These are phyloP conservation scores for Ruditapes philippinarum DNA, from an alignment of 1,140 invertebrate species.

Conservation along the genomic window DNA sequence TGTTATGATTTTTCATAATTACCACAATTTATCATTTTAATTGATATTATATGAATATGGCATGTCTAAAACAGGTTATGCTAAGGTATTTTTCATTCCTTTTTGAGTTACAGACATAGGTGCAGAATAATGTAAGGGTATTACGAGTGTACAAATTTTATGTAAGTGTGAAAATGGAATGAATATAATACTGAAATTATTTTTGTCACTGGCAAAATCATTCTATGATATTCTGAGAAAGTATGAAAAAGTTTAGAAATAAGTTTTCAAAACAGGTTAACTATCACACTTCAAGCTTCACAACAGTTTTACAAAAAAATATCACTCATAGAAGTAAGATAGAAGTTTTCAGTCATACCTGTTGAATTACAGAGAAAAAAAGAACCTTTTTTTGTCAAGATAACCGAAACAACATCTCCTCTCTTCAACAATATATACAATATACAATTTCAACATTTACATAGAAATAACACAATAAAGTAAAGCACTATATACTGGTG, in stretches of 20 bases:
- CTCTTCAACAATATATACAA: background rate
- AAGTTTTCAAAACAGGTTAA: background rate
- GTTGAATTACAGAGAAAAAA: too few species aligned
- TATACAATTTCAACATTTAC: slow-evolving; percentile 5
- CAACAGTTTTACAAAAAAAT: too few species aligned
- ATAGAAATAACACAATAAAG: background rate
- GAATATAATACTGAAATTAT: background rate
- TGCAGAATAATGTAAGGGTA: too few species aligned
- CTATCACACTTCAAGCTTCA: background rate
- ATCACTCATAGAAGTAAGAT: too few species aligned
- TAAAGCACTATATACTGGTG: background rate
- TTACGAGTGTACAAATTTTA: too few species aligned
- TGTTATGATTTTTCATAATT: too few species aligned
- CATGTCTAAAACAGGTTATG: too few species aligned
- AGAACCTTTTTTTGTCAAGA: background rate
- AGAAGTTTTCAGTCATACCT: too few species aligned
- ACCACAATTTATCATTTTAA: too few species aligned
- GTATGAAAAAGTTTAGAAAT: background rate
- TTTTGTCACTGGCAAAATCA: background rate
- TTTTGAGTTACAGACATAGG: too few species aligned
- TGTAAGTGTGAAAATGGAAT: background rate
- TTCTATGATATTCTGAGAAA: background rate
- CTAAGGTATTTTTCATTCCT: too few species aligned
- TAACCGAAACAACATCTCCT: background rate
- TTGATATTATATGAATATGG: too few species aligned